Conservation (phyloP, 2,113 vertebrate genomes). For the Daphoenositta chrysoptera region DNA sequence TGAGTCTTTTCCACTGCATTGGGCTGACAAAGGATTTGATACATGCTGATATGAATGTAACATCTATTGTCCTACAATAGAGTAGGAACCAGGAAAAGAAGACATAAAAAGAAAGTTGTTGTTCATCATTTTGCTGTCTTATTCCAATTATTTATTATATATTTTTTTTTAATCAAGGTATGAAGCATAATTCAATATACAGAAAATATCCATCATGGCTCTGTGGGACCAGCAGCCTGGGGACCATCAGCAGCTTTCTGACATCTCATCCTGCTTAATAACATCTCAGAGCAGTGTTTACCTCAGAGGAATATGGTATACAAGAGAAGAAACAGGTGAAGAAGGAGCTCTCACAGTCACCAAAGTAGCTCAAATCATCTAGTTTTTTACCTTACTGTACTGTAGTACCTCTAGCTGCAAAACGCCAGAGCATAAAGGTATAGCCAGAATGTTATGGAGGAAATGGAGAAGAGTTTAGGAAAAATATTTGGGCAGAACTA, state of each 20-base stretch:
- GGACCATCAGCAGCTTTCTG: background rate
- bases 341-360: background rate
- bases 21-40: background rate
- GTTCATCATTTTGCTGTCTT: background rate
- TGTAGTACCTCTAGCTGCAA: background rate
- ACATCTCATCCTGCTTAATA: background rate
- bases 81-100: background rate
- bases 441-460: background rate
- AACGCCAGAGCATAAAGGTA: background rate
- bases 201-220: background rate
- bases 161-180: background rate
- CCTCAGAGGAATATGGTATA: background rate
- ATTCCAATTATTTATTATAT: background rate
- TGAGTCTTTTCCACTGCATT: background rate
- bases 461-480: background rate
- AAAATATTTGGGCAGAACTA: background rate
- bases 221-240: fast-evolving
- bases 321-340: background rate
- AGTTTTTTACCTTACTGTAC: background rate
- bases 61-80: background rate
- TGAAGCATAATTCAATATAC: background rate
- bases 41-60: background rate
- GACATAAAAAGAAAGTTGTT: background rate
- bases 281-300: background rate
- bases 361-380: background rate